phyloP scores from a whole-genome alignment of 2,113 vertebrate species.

The Columba livia region DNA sequence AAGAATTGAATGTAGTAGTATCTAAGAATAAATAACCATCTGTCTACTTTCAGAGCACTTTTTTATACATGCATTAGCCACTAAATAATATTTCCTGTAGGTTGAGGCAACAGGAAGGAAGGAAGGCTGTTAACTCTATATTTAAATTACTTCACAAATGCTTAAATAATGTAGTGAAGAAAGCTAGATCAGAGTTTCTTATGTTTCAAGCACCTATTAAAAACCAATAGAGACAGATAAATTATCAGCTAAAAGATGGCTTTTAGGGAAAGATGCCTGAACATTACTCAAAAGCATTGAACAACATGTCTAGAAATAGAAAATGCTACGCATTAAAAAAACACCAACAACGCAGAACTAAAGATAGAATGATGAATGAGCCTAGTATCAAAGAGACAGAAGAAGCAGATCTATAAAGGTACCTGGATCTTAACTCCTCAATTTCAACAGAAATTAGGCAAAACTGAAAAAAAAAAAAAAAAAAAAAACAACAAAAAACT shows the following conservation, averaged over 20 bases:
- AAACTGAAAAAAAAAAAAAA: neutral
- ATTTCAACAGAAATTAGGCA: neutral
- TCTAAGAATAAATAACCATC: neutral
- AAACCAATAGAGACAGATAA: neutral
- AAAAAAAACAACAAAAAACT: neutral
- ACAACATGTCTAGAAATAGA: neutral
- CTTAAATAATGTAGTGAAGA: neutral
- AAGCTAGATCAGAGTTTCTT: neutral
- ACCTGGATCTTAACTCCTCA: neutral
- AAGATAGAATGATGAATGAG: neutral
- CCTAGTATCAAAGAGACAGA: neutral
- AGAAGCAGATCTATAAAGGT: neutral
- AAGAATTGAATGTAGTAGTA: neutral
- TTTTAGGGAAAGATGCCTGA: conserved; percentile 19
- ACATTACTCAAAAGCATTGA: neutral
- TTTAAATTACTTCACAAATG: conserved; percentile 2
- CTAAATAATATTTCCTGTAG: conserved; percentile 2
- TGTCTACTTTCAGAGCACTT: neutral
- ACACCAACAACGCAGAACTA: neutral
- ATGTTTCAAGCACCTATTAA: neutral
- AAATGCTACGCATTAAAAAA: neutral
- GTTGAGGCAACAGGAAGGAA: conserved; percentile 25
- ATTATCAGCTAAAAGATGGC: neutral
- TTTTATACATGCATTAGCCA: neutral
- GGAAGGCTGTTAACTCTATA: neutral